These are phyloP conservation scores for Sphaerophoria taeniata DNA, from an alignment of 2,888 invertebrate genomes.

Conservation along the genomic window DNA sequence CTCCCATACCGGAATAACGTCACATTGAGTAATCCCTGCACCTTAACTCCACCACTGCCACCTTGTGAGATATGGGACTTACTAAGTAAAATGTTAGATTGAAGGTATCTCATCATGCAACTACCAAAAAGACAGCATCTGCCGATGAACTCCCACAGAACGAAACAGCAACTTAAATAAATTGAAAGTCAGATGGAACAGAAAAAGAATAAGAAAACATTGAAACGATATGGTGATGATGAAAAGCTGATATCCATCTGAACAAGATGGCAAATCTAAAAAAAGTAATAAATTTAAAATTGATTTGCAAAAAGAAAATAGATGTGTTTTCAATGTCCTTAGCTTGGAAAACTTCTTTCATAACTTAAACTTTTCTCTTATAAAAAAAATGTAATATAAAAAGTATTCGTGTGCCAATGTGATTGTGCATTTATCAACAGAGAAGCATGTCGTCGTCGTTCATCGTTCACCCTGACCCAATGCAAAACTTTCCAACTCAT, in stretches of 20 bases:
- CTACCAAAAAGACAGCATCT: slow-evolving; percentile 18
- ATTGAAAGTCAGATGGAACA: not conserved
- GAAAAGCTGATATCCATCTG: slow-evolving; percentile 13
- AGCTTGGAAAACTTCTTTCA: slow-evolving; percentile 20
- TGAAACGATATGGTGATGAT: not conserved
- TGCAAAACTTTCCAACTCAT: slow-evolving; percentile 28
- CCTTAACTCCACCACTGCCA: no score
- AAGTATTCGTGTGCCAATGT: not conserved
- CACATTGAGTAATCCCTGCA: no score
- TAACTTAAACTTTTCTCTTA: slow-evolving; percentile 32
- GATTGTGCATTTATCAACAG: slow-evolving; percentile 23
- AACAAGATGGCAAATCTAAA: slow-evolving; percentile 14
- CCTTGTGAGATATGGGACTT: not conserved
- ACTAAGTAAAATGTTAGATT: not conserved
- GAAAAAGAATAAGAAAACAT: not conserved
- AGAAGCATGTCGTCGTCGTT: not conserved
- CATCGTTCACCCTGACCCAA: slow-evolving; percentile 11
- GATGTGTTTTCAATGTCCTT: slow-evolving; percentile 24
- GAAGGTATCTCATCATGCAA: not conserved
- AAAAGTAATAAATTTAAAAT: slow-evolving; percentile 32
- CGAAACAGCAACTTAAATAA: slow-evolving; percentile 6
- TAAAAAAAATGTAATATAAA: not conserved
- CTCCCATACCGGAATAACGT: no score
- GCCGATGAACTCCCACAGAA: slow-evolving; percentile 1
- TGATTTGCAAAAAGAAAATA: slow-evolving; percentile 7